Conservation (phyloP, 64 coral and sea anemone species). For the Orbicella faveolata region DNA sequence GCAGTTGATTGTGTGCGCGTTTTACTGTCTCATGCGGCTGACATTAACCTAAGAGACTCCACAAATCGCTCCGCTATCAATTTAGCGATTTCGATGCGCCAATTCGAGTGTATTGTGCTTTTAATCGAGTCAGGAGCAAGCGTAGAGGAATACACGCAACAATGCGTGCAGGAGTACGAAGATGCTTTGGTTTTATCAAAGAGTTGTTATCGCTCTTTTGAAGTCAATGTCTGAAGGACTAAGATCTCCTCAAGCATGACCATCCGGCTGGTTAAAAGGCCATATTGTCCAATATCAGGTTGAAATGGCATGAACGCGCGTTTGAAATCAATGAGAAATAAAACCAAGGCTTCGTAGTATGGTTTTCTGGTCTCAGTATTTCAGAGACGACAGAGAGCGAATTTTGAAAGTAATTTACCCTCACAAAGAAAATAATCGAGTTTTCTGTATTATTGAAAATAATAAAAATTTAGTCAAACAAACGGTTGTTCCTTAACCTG, state of each 20-base stretch:
- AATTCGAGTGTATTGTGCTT: conserved; percentile 64
- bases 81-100: conserved; percentile 26
- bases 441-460: neutral
- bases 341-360: neutral
- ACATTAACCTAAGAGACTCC: conserved; percentile 42
- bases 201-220: conserved; percentile 62
- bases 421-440: neutral
- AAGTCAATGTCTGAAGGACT: conserved; percentile 22
- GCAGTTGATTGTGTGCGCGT: conserved; percentile 34
- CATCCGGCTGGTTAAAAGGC: neutral
- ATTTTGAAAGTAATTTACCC: neutral
- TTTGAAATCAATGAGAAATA: neutral
- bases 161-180: conserved; percentile 57
- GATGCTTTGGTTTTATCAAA: conserved; percentile 50
- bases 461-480: neutral
- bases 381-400: neutral
- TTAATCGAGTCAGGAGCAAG: conserved; percentile 67
- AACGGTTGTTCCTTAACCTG: neutral
- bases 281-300: neutral
- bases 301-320: neutral
- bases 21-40: conserved; percentile 40
- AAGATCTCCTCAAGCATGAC: neutral
- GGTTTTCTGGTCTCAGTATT: neutral
- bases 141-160: conserved; percentile 48
- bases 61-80: conserved; percentile 8